Evolutionary conservation across 2,888 invertebrate genomes (phyloP).

Genomic region (Acheta domesticus): DNA sequence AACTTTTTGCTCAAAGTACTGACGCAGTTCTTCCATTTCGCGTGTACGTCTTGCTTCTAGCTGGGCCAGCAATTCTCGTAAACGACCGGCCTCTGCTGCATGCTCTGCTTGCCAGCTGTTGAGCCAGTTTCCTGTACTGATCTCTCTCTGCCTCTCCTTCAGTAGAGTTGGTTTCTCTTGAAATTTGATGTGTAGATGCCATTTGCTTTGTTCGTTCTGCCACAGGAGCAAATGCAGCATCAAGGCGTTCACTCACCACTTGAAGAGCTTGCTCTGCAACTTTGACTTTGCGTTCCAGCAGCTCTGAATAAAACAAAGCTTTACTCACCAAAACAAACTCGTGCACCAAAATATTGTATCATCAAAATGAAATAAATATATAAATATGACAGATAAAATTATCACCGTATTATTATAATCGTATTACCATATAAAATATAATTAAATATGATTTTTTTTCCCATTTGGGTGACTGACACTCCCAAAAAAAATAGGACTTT

Average conservation of each 20-base stretch:
- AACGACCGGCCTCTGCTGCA: background rate
- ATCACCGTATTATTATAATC: no score
- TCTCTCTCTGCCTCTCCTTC: background rate
- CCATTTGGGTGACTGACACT: no score
- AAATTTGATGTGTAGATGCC: background rate
- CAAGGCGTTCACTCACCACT: background rate
- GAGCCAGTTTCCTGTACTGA: background rate
- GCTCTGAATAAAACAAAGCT: background rate
- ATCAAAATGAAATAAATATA: no score
- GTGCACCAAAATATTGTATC: no score
- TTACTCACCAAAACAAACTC: no score
- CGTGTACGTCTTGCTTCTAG: conserved; percentile 64
- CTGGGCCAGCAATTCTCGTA: conserved; percentile 46
- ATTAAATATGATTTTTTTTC: no score
- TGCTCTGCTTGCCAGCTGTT: background rate
- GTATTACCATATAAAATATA: no score
- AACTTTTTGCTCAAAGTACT: conserved; percentile 77
- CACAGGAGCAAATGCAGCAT: background rate
- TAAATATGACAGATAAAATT: no score
- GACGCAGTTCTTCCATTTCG: conserved; percentile 75
- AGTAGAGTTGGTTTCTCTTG: background rate
- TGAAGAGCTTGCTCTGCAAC: background rate
- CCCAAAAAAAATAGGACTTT: no score
- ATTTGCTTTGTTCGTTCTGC: background rate
- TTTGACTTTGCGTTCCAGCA: background rate